Percentiles rank a stretch among this genome's conserved stretches.
Conservation (phyloP, 2,797 vertebrate genomes). For the Arrhamphus sclerolepis region DNA sequence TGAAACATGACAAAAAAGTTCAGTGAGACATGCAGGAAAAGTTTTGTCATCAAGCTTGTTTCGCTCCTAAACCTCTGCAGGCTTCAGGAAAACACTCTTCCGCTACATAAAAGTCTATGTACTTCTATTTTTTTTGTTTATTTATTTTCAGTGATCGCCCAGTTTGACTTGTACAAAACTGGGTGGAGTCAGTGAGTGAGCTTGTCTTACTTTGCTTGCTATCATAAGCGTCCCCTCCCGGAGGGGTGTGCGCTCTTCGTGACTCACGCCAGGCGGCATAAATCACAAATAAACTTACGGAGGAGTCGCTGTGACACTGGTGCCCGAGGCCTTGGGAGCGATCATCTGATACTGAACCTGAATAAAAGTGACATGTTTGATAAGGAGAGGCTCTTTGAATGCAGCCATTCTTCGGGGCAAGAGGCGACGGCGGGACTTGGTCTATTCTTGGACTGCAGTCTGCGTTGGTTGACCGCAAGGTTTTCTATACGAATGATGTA, state of each 20-base stretch:
- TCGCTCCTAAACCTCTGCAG: not conserved
- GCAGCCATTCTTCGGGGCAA: slow-evolving; percentile 42
- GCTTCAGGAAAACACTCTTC: not conserved
- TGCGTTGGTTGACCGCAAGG: slow-evolving; percentile 30
- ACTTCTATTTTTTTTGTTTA: too few relatives aligned
- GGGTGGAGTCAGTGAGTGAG: not conserved
- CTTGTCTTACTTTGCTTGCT: not conserved
- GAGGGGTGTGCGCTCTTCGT: slow-evolving; percentile 26
- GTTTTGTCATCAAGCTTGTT: not conserved
- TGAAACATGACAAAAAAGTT: too few relatives aligned
- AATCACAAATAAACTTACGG: slow-evolving; percentile 65
- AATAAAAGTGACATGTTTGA: slow-evolving; percentile 73
- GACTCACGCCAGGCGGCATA: slow-evolving; percentile 60
- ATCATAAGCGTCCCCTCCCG: slow-evolving; percentile 6
- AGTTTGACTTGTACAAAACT: too few relatives aligned
- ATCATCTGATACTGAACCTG: slow-evolving; percentile 66
- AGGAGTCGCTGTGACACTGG: slow-evolving; percentile 39
- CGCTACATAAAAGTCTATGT: too few relatives aligned
- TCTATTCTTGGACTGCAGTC: slow-evolving; percentile 47
- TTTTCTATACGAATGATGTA: slow-evolving; percentile 8
- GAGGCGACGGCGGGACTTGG: slow-evolving; percentile 20
- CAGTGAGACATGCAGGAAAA: too few relatives aligned
- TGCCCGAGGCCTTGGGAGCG: slow-evolving; percentile 39
- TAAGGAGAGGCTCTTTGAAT: slow-evolving; percentile 51
- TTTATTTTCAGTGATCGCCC: too few relatives aligned